Base-by-base conservation (phyloP, 2,113 vertebrate species). In the Ranitomeya variabilis region DNA sequence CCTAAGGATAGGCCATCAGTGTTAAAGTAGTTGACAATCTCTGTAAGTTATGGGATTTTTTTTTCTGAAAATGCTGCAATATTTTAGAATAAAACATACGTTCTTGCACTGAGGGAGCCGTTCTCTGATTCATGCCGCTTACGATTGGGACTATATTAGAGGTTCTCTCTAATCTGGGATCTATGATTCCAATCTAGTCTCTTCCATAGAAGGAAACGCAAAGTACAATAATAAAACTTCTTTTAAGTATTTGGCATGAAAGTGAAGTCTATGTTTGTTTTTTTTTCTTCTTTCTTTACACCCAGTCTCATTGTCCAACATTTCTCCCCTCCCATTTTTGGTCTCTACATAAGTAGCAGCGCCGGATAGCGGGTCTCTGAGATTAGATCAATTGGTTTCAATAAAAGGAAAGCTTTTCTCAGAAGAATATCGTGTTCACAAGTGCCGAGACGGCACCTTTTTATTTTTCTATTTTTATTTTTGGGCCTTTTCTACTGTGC, bases 401-500 rank as follows among this genome's bases (percentile, higher is more conserved):
- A 84, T 84, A 55, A 85, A 85, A 74, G 54, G 16, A n/a, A 74
- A 37, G 26, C 69, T 54, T 85, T 54, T 13, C 45, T 73, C 67
- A 71, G 82, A 84, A 84, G 64, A 51, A 3, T 18, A 84, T 84
- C 69, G 82, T 87, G 62, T 21, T 77, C 85, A 86, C 55, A 86
- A 64, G 73, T 78, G 60, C 51, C 57, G 85, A 64, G 19, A 52
- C 37, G 18, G 7, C 18, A 12, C 62, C 37, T 59, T 83, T 74
- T 88, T 11, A 21, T 66, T 83, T 88, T 64, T 82, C 62, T 74
- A 52, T 76, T 64, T 80, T 26, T 64, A 31, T 83, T 88, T 83
- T 83, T 37, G 16, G 8, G 19, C 13, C 37, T 45, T 67, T 67
- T 31, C 69, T 78, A 59, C 54, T 76, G 23, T 76, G 79, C 26